Conservation (phyloP, 2,888 invertebrate species). For the Melanophora roralis region DNA sequence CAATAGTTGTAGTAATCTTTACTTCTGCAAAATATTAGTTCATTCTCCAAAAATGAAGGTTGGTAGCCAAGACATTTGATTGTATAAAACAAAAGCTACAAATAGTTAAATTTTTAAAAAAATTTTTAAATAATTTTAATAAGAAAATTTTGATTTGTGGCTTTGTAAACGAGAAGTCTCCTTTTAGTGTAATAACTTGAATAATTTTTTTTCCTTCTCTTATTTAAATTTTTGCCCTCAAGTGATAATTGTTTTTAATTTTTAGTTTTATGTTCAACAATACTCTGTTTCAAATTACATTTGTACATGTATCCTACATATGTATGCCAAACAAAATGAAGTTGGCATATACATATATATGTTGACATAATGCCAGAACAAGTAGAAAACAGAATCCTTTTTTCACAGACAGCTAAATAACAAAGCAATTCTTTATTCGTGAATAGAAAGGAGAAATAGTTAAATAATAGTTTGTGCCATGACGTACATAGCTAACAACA, state of each 20-base stretch:
- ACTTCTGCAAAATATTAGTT: no score
- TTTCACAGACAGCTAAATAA: not conserved
- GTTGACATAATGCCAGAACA: slow-evolving; percentile 47
- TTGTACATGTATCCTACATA: not conserved
- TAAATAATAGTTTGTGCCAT: not conserved
- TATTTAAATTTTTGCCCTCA: slow-evolving; percentile 23
- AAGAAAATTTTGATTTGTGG: no score
- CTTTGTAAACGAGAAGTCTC: no score
- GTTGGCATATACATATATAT: no score
- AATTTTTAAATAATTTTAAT: no score
- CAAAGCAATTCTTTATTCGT: not conserved
- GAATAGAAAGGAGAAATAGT: not conserved
- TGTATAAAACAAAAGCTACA: no score
- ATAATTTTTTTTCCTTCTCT: not conserved
- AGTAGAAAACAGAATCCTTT: not conserved
- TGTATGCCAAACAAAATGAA: slow-evolving; percentile 9
- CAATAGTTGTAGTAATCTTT: no score
- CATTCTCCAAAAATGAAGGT: no score
- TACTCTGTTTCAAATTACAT: not conserved
- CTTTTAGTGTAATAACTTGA: slow-evolving; percentile 6
- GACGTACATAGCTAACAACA: not conserved
- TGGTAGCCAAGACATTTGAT: no score
- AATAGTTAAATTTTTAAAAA: no score
- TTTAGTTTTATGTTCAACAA: not conserved
- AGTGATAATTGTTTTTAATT: slow-evolving; percentile 51